Base-by-base conservation (phyloP, 2,888 invertebrate species). In the Drosophila imparisetae region DNA sequence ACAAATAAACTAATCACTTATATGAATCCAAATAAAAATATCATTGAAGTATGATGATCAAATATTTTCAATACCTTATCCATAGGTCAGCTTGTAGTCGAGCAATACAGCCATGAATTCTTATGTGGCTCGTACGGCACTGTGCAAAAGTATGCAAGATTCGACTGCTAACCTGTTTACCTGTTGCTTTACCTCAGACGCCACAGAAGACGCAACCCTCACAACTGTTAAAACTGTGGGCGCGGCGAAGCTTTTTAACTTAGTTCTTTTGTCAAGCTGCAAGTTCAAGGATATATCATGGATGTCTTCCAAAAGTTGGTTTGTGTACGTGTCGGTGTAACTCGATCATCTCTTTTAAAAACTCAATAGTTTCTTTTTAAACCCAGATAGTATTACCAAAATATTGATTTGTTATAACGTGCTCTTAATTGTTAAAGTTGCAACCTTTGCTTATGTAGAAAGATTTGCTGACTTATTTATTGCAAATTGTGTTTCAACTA, bases 261-360 rank as follows among this genome's bases (percentile, higher is more conserved):
- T 65, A 62, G 66, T 73, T 58, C 55, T 76, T 79, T 83, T 75
- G 75, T 75, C 81, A 78, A 83, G 67, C 81, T 78, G 75, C 72
- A 90, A 89, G 91, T 91, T 91, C 92, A 91, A 91, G 92, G 91
- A 90, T 91, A 81, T 59, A 30, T 52, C 57, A 53, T 40, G 30
- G 32, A 60, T 54, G 61, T 55, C 40, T 86, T 50, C 66, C 32
- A 55, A 69, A 71, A 66, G 57, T 67, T 70, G 29, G 18, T 71
- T 59, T 62, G 36, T 71, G 67, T 73, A 78, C 78, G 83, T 83
- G 80, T 89, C 81, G 81, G 78, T 82, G 92, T 83, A 91, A 91
- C 86, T 89, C 79, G 90, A 91, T 91, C 83, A 80, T 79, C 68
- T 80, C 62, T 76, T 78, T 72, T 77, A 69, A 78, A 84, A 86